Base-by-base conservation (phyloP, 2,797 vertebrate species). In the Sitta carolinensis region DNA sequence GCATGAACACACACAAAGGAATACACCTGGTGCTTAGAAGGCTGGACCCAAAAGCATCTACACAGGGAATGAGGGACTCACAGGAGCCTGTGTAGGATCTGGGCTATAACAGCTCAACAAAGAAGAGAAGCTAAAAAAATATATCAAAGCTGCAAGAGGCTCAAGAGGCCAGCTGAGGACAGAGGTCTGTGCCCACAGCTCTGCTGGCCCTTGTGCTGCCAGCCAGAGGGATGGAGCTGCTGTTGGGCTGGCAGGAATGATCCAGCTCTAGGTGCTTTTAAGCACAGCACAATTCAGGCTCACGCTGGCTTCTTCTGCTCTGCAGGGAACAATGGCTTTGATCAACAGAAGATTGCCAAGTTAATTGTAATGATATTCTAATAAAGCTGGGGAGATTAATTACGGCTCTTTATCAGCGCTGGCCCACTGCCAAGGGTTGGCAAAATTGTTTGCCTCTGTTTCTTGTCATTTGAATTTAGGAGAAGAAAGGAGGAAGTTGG, bases 311-410 rank as follows among this genome's bases (percentile, higher is more conserved):
- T 86, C 92, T 90, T 76, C 87, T 67, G 82, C 94, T 96, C 95
- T 94, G 94, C 36, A 12, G 95, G 95, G 94, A 97, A 94, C 94
- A 89, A 95, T 74, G 87, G 93, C 95, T 97, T 96, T 97, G 96
- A 97, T 97, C 96, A 97, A 96, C 94, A 72, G 85, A 96, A 96
- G 94, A 96, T 96, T 96, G 95, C 95, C 0, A 36, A 97, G 94
- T 97, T 97, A 97, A 97, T 96, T 97, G 95, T 94, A 97, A 96
- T 96, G 95, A 97, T 97, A 96, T 96, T 97, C 96, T 96, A 97
- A 97, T 97, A 96, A 97, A 97, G 95, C 94, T 96, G 72, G 91
- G 95, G 94, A 97, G 96, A 97, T 97, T 96, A 96, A 97, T 97
- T 97, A 97, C 14, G 54, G 87, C 85, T 93, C 94, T 96, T 97